A percentile compares a stretch with the other conserved stretches of the same genome.
Evolutionary conservation across 2,888 invertebrate genomes (phyloP).

Genomic region (Hymenopus coronatus): DNA sequence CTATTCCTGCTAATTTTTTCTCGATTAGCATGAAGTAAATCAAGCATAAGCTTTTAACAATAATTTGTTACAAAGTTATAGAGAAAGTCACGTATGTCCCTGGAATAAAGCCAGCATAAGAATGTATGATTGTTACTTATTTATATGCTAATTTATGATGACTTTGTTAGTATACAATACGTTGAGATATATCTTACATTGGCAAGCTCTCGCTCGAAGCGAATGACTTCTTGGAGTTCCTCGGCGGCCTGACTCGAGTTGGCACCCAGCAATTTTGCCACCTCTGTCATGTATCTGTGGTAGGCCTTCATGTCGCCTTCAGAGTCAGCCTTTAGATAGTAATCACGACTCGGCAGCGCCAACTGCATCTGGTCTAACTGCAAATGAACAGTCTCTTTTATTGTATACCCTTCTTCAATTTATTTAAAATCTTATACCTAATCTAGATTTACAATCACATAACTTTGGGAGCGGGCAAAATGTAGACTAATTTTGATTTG

Average conservation of each 20-base stretch:
- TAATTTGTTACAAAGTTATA: too few species aligned
- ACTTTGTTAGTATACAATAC: not conserved
- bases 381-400: constrained; percentile 36
- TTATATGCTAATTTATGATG: too few species aligned
- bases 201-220: constrained; percentile 75
- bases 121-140: too few species aligned
- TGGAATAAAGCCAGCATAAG: too few species aligned
- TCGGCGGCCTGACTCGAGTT: constrained; percentile 59
- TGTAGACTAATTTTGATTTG: too few species aligned
- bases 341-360: constrained; percentile 80
- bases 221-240: constrained; percentile 70
- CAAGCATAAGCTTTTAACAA: too few species aligned
- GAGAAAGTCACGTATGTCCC: too few species aligned
- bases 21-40: too few species aligned
- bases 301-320: constrained; percentile 72
- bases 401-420: not conserved
- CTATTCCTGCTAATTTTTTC: too few species aligned
- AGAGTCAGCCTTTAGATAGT: constrained; percentile 74
- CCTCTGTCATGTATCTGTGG: constrained; percentile 76
- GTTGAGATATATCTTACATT: constrained; percentile 57
- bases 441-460: too few species aligned
- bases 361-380: constrained; percentile 73
- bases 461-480: too few species aligned
- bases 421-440: too few species aligned
- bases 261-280: constrained; percentile 74